Conservation (phyloP, 92 coral and sea anemone species). For the Bergia sp. region DNA sequence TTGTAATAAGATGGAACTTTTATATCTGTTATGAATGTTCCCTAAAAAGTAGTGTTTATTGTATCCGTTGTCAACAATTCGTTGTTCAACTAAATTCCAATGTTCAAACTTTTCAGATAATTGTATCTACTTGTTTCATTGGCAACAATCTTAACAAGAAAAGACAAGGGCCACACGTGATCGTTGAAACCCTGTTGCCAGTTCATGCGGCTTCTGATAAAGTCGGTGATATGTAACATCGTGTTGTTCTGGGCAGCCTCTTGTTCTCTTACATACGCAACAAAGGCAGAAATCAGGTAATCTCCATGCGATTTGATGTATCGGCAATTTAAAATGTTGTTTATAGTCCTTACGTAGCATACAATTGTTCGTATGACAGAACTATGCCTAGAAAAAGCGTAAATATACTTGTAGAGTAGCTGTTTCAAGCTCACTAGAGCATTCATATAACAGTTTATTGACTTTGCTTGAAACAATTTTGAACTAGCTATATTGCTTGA, state of each 20-base stretch:
- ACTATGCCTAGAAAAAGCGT: background rate
- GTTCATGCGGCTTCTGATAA: slow-evolving; percentile 29
- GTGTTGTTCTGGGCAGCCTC: background rate
- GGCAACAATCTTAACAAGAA: slow-evolving; percentile 19
- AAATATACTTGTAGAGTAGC: slow-evolving; percentile 18
- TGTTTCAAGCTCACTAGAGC: background rate
- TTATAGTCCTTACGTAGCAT: background rate
- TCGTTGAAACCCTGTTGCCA: background rate
- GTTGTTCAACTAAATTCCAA: slow-evolving; percentile 15
- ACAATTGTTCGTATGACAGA: background rate
- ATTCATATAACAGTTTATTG: slow-evolving; percentile 2
- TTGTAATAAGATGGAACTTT: no score
- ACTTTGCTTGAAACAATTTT: background rate
- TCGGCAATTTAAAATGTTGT: background rate
- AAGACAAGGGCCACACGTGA: slow-evolving; percentile 31
- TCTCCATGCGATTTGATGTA: background rate
- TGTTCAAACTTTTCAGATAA: slow-evolving; percentile 25
- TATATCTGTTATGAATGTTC: no score
- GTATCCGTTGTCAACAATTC: background rate
- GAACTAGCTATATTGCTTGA: background rate
- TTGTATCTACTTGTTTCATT: slow-evolving; percentile 11
- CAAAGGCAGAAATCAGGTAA: slow-evolving; percentile 1
- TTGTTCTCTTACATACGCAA: slow-evolving; percentile 17
- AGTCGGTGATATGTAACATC: background rate
- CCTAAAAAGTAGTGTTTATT: no score